Percentiles rank a stretch among this genome's conserved stretches.
Evolutionary conservation across 2,888 invertebrate species (phyloP).

Genomic region (Apamea anceps): DNA sequence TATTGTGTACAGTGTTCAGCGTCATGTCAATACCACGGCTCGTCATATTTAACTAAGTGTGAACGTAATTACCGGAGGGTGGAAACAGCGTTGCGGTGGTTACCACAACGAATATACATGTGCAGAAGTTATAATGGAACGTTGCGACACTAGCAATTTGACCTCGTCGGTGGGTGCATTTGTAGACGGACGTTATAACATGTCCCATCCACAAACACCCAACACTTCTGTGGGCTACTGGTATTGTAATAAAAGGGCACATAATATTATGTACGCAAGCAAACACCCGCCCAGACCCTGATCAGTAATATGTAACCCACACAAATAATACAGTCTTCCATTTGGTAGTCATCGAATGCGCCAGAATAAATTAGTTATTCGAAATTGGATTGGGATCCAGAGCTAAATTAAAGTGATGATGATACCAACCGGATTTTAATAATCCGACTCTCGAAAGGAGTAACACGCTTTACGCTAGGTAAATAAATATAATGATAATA

Average conservation of each 20-base stretch:
- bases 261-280: background rate
- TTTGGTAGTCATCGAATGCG: background rate
- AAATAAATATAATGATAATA: background rate
- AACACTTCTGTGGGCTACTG: background rate
- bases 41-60: slow-evolving; percentile 69
- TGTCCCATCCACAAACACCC: too few species aligned
- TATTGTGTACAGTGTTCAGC: background rate
- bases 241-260: background rate
- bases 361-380: background rate
- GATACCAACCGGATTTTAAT: background rate
- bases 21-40: slow-evolving; percentile 57
- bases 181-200: background rate
- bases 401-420: background rate
- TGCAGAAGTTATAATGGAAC: slow-evolving; percentile 34
- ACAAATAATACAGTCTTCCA: background rate
- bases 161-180: background rate
- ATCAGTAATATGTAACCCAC: background rate
- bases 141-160: background rate
- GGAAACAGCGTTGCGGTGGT: slow-evolving; percentile 24
- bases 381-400: background rate
- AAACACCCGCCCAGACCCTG: background rate
- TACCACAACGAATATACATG: background rate
- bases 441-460: background rate
- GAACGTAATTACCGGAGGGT: slow-evolving; percentile 69
- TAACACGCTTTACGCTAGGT: background rate